Evolutionary conservation across 1,140 invertebrate species (phyloP).

Genomic region (Saxidomus purpurata): DNA sequence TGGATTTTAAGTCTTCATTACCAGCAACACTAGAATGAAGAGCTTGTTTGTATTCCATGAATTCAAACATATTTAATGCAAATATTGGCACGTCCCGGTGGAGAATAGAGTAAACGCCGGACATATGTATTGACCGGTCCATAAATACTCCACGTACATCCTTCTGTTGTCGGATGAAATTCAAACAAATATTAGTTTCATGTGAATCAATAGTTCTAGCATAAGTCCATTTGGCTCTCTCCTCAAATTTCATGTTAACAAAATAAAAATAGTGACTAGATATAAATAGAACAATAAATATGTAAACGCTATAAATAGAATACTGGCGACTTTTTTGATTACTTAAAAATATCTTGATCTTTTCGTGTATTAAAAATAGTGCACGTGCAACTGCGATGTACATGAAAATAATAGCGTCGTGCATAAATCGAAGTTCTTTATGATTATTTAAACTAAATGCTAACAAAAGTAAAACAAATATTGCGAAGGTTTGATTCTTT

Average conservation of each 20-base stretch:
- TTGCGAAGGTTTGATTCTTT: not conserved
- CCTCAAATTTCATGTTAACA: constrained; percentile 47
- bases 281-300: constrained; percentile 46
- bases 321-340: constrained; percentile 37
- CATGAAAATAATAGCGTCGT: constrained; percentile 79
- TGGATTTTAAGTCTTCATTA: not conserved
- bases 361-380: constrained; percentile 10
- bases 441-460: constrained; percentile 77
- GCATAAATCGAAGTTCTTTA: constrained; percentile 81
- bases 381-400: constrained; percentile 67
- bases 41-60: constrained; percentile 75
- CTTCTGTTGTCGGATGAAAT: constrained; percentile 75
- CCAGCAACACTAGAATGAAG: not conserved
- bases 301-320: constrained; percentile 26
- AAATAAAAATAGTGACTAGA: constrained; percentile 66
- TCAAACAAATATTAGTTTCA: constrained; percentile 79
- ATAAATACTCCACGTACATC: constrained; percentile 83
- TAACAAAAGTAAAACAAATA: constrained; percentile 72
- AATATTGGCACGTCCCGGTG: constrained; percentile 80
- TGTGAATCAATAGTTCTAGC: constrained; percentile 68
- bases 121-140: constrained; percentile 78
- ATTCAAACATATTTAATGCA: constrained; percentile 79
- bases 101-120: constrained; percentile 79
- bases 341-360: not conserved
- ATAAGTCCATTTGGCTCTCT: constrained; percentile 75